These are phyloP conservation scores for Drosophila sordidapex DNA, from an alignment of 2,888 invertebrate genomes.

Conservation along the genomic window DNA sequence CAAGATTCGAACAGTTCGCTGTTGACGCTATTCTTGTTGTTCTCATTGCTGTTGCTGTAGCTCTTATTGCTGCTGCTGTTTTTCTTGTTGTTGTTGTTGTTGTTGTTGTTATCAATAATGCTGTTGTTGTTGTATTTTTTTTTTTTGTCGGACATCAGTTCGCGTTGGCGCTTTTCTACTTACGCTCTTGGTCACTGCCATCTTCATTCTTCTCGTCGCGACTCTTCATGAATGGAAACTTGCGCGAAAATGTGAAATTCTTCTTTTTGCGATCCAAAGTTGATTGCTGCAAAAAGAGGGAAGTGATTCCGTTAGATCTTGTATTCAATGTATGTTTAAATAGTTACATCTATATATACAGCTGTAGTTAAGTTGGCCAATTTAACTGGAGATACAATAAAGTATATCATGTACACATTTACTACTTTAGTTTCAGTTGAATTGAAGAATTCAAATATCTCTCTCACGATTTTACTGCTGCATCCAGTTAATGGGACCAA, in stretches of 20 bases:
- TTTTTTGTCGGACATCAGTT: conserved; percentile 6
- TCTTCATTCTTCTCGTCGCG: conserved; percentile 99
- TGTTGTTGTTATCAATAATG: conserved; percentile 29
- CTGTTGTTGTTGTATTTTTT: conserved; percentile 18
- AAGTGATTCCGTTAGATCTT: background rate
- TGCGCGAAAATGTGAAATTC: conserved; percentile 98
- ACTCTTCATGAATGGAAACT: conserved; percentile 99
- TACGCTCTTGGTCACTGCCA: conserved; percentile 98
- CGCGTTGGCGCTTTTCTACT: conserved; percentile 86
- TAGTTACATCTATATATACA: background rate
- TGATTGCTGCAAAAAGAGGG: conserved; percentile 89
- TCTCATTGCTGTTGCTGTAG: conserved; percentile 17
- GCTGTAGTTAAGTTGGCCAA: background rate
- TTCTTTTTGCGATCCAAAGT: conserved; percentile 98
- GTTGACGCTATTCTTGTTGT: conserved; percentile 16
- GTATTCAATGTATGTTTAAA: background rate
- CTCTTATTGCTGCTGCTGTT: conserved; percentile 29
- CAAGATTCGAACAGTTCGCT: background rate
- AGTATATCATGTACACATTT: background rate
- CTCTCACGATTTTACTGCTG: background rate
- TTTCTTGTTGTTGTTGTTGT: conserved; percentile 9
- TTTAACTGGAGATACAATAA: background rate
- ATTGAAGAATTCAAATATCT: background rate
- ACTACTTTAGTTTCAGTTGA: background rate
- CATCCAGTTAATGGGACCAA: background rate